Conservation (phyloP, 2,113 vertebrate species). For the Ceyx cyanopectus region DNA sequence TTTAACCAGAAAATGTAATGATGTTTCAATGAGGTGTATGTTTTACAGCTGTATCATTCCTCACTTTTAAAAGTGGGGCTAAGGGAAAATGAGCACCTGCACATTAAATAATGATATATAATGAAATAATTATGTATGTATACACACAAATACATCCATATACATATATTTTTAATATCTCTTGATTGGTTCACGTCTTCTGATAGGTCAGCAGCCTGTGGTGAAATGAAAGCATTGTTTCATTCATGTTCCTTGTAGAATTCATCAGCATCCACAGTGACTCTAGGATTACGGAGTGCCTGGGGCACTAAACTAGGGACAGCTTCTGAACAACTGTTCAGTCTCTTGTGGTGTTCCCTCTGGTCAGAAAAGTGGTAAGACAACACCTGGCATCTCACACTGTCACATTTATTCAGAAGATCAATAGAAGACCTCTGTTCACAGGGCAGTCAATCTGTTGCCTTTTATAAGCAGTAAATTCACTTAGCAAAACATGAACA, state of each 20-base stretch:
- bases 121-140: too few relatives aligned
- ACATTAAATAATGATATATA: not conserved
- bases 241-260: not conserved
- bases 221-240: not conserved
- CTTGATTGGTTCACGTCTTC: not conserved
- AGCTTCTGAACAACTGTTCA: not conserved
- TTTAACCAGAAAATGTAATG: not conserved
- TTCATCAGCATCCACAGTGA: not conserved
- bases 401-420: not conserved
- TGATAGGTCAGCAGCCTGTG: not conserved
- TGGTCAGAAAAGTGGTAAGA: not conserved
- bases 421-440: not conserved
- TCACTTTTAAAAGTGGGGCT: not conserved
- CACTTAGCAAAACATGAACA: not conserved
- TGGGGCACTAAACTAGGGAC: not conserved
- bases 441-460: not conserved
- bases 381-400: not conserved
- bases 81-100: not conserved
- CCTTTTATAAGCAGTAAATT: constrained; percentile 9
- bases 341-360: not conserved
- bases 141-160: not conserved
- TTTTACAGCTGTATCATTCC: not conserved
- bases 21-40: not conserved
- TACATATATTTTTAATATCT: not conserved
- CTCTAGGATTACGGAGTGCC: accelerated